A percentile compares a stretch with the other conserved stretches of the same genome.
These are phyloP conservation scores for Diplolepis rosae DNA, from an alignment of 2,888 invertebrate species.

Conservation along the genomic window DNA sequence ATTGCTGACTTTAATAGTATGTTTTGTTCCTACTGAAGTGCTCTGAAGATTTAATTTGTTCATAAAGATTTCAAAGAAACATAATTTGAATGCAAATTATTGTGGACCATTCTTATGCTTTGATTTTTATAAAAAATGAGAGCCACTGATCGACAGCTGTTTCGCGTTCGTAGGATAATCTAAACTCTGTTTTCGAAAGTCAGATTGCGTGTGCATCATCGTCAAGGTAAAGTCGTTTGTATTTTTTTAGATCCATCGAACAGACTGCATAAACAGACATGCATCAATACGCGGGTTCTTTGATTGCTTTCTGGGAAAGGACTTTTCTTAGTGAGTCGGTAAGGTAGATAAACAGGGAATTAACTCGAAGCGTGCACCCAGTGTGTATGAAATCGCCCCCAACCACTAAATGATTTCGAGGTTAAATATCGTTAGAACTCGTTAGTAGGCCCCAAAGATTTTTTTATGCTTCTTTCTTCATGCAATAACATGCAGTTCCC, in stretches of 20 bases:
- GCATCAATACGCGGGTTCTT: conserved; percentile 54
- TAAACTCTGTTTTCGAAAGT: conserved; percentile 56
- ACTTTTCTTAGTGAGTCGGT: conserved; percentile 13
- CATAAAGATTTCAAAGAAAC: not conserved
- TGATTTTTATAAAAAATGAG: conserved; percentile 54
- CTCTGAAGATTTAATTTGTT: not conserved
- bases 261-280: conserved; percentile 68
- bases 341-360: conserved; percentile 60
- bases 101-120: not conserved
- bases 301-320: conserved; percentile 69
- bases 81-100: not conserved
- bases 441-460: conserved; percentile 14
- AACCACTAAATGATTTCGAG: conserved; percentile 15
- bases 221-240: conserved; percentile 60
- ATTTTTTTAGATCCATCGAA: conserved; percentile 56
- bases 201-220: conserved; percentile 67
- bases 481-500: not conserved
- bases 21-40: too few relatives aligned
- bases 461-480: not conserved
- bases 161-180: conserved; percentile 67
- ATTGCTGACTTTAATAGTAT: too few relatives aligned
- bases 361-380: conserved; percentile 52
- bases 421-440: conserved; percentile 18
- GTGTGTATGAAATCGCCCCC: not conserved
- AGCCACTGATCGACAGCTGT: conserved; percentile 71